Evolutionary conservation across 2,797 vertebrate genomes (phyloP).

Genomic region (Acridotheres tristis): DNA sequence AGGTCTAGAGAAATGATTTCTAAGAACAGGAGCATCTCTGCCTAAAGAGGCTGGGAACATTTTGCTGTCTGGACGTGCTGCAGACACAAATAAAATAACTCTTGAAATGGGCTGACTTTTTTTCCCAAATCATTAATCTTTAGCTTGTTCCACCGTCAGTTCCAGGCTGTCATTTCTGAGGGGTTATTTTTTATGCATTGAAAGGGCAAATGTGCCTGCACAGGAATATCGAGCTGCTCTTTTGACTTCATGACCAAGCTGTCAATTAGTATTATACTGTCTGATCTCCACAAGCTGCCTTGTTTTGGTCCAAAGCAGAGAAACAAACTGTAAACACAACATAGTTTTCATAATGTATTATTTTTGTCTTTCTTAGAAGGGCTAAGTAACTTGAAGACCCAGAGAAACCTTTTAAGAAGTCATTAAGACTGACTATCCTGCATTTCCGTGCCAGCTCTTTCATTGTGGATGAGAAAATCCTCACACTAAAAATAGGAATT

Average conservation of each 20-base stretch:
- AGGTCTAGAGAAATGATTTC: background rate
- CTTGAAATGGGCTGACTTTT: background rate
- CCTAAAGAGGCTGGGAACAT: background rate
- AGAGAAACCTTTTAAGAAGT: constrained; percentile 12
- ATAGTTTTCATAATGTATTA: background rate
- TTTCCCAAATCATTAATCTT: background rate
- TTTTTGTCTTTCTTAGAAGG: constrained; percentile 10
- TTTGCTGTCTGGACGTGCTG: background rate
- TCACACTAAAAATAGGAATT: background rate
- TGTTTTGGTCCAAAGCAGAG: background rate
- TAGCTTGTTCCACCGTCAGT: background rate
- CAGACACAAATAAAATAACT: constrained; percentile 20
- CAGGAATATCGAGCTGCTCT: background rate
- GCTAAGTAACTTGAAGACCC: background rate
- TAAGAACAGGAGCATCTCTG: background rate
- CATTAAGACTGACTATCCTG: background rate
- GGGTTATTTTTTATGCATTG: background rate
- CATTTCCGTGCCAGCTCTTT: background rate
- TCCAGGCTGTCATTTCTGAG: constrained; percentile 2
- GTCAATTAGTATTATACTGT: background rate
- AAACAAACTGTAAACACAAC: background rate
- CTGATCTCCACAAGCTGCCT: background rate
- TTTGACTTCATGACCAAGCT: constrained; percentile 19
- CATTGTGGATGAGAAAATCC: background rate
- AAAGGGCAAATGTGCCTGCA: constrained; percentile 2